Percentiles rank a stretch among this genome's conserved stretches.
Conservation (phyloP, 1,140 invertebrate species). For the Solenopsis invicta region DNA sequence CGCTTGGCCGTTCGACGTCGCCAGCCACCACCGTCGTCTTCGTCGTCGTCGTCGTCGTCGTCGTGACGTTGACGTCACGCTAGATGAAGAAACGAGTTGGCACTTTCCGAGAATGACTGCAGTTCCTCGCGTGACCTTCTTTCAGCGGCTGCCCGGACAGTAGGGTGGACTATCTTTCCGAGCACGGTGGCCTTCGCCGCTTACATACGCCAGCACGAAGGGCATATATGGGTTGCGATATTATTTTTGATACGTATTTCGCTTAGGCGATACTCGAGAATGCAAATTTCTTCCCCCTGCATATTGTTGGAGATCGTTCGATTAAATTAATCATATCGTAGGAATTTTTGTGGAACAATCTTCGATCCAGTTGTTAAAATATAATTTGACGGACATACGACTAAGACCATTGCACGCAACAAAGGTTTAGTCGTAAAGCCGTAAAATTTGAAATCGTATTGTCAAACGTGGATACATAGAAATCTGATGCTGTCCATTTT, state of each 20-base stretch:
- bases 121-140: conserved; percentile 58
- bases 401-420: background rate
- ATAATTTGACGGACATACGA: background rate
- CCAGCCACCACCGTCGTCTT: background rate
- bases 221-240: background rate
- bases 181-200: conserved; percentile 43
- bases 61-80: conserved; percentile 58
- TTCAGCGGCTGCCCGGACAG: conserved; percentile 19
- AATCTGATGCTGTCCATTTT: too few relatives aligned
- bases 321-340: background rate
- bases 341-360: background rate
- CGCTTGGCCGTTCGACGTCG: conserved; percentile 29
- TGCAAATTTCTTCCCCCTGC: background rate
- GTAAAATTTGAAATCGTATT: too few relatives aligned
- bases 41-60: conserved; percentile 28
- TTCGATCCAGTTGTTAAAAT: background rate
- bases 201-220: conserved; percentile 20
- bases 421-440: too few relatives aligned
- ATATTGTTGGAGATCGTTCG: background rate
- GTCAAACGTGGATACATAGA: too few relatives aligned
- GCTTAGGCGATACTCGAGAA: background rate
- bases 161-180: conserved; percentile 41
- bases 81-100: conserved; percentile 58
- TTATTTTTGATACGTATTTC: background rate
- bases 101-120: conserved; percentile 53